Base-by-base conservation (phyloP, 2,113 vertebrate genomes). In the Peromyscus leucopus region DNA sequence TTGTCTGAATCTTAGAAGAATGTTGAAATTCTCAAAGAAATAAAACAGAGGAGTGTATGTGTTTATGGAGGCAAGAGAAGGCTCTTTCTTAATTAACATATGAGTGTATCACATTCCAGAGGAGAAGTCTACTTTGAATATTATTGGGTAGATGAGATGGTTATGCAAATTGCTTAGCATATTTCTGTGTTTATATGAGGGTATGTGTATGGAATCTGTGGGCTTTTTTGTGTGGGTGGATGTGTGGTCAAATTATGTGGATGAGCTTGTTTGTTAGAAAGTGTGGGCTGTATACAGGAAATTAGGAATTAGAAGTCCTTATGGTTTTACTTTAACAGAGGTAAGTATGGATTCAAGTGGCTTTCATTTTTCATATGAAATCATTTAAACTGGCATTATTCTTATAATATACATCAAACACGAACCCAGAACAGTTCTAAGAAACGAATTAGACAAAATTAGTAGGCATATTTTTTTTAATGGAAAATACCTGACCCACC, bases 331-430 rank as follows among this genome's bases (percentile, higher is more conserved):
- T 98, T 98, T 96, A 91, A 75, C 91, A 79, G 94, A 98, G 97
- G 96, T 98, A 98, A 97, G 67, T 75, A 83, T 91, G 92, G 89
- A 87, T 93, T 91, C 91, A 84, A 94, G 86, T 96, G 92, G 90
- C 79, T 97, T 98, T 98, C 28, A 95, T 97, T 98, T 98, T 98
- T 98, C 97, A 95, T 96, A 96, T 92, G 92, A 95, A 98, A 98
- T 97, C 93, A 85, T 85, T 97, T 98, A 95, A 97, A 75, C 0
- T 84, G 94, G 96, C 97, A 91, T 97, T 97, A 95, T 96, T 96
- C 96, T 98, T 89, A 96, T 96, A 98, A 96, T 95, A 93, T 91
- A 98, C 76, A 97, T 93, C 86, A 97, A 97, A 94, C 90, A 90
- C 71, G 89, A 98, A 97, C 92, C 89, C 31, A 95, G 98, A 97